These are phyloP conservation scores for Drosophila obscura DNA, from an alignment of 1,140 invertebrate species.

Conservation along the genomic window DNA sequence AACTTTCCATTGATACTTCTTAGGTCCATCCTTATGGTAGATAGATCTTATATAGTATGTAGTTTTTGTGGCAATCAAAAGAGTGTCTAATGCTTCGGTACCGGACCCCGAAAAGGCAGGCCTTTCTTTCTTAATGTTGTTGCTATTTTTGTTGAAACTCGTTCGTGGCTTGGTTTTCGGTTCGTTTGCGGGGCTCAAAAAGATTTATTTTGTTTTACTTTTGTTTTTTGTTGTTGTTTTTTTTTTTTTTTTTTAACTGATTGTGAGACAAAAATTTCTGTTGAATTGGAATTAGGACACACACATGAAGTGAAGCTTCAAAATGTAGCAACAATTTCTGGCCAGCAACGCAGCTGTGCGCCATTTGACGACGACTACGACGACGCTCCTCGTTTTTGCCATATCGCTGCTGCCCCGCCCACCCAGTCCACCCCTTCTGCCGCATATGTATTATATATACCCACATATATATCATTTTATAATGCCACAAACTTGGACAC, in stretches of 20 bases:
- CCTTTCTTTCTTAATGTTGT: conserved; percentile 8
- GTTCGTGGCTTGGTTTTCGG: conserved; percentile 32
- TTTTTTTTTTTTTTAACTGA: conserved; percentile 52
- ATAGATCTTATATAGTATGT: too few relatives aligned
- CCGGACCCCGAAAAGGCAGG: too few relatives aligned
- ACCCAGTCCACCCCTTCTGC: conserved; percentile 14
- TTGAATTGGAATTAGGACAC: conserved; percentile 81
- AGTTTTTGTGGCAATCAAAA: too few relatives aligned
- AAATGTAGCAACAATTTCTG: conserved; percentile 73
- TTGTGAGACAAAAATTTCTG: conserved; percentile 80
- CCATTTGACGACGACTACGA: conserved; percentile 67
- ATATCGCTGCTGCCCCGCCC: conserved; percentile 40
- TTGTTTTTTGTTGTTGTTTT: conserved; percentile 27
- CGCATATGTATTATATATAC: conserved; percentile 12
- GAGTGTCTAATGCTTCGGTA: too few relatives aligned
- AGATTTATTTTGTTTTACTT: conserved; percentile 79
- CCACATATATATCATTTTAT: conserved; percentile 37
- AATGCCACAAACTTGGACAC: conserved; percentile 27
- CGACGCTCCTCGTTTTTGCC: conserved; percentile 56
- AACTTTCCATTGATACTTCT: neutral
- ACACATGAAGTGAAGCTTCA: conserved; percentile 66
- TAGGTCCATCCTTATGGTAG: neutral
- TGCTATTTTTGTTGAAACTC: conserved; percentile 66
- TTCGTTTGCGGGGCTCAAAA: conserved; percentile 60
- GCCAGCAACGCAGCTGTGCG: conserved; percentile 69